Base-by-base conservation (phyloP, 2,888 invertebrate genomes). In the Pharmacophagus antenor region DNA sequence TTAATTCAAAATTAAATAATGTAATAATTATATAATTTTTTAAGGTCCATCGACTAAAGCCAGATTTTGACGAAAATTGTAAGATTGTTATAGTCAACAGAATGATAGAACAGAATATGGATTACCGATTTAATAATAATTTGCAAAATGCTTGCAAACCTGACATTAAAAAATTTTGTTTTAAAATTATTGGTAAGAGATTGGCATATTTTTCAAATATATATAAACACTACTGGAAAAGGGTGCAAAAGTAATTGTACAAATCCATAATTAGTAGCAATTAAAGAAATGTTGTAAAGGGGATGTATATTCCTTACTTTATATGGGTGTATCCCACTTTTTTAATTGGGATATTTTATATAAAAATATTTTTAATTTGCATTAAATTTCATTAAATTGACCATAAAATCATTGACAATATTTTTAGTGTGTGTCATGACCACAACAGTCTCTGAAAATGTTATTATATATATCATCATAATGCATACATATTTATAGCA, bases 21-120 rank as follows among this genome's bases (percentile, higher is more conserved):
- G n/a, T n/a, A n/a, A 62, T n/a, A 25, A 55, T 37, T 37, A n/a
- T 50, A 48, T 42, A 10, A 21, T 63, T 62, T 44, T 15, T 92
- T 51, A 82, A 94, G 92, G 92, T 90, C 62, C 93, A 95, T 76
- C 95, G 94, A 71, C 94, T 96, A 73, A 94, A 96, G 71, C 86
- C 92, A 0, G 92, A 93, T 20, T 98, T 98, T 83, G 96, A 96
- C 77, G 93, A 94, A 58, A 95, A 94, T 65, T 99, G 98, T 77
- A 94, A 95, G 75, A 88, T 94, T 57, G 93, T 98, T 18, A 95
- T 98, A n/a, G 92, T 96, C 0, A 95, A 95, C 75, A 93, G 98
- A 68, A 95, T 98, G 93, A 95, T 97, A 65, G 96, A 97, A 80
- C 97, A 97, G 81, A 96, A 96, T 76, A 93, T 95, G 61, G 98